phyloP scores from a whole-genome alignment of 2,888 invertebrate species.

The Galeopsomyia nigrocyanea region DNA sequence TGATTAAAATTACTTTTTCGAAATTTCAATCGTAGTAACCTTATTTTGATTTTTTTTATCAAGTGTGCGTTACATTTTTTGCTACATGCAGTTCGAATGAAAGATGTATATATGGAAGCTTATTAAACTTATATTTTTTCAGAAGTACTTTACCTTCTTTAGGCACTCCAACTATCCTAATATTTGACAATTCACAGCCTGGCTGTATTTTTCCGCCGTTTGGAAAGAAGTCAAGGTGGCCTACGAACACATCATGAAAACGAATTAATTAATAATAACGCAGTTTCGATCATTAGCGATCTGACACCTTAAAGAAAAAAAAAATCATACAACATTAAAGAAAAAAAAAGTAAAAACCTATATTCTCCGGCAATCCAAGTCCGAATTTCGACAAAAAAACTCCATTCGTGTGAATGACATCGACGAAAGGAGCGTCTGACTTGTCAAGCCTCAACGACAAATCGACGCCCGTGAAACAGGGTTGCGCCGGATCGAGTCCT shows the following conservation, averaged over 20 bases:
- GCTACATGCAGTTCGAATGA: too few species aligned
- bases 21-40: too few species aligned
- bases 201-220: constrained; percentile 79
- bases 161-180: constrained; percentile 24
- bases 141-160: constrained; percentile 22
- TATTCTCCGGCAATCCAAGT: constrained; percentile 73
- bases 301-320: too few species aligned
- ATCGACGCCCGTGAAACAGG: constrained; percentile 72
- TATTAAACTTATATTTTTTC: not conserved
- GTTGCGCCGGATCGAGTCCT: constrained; percentile 77
- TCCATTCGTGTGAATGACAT: constrained; percentile 77
- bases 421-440: constrained; percentile 74
- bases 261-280: too few species aligned
- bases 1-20: not conserved
- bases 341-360: constrained; percentile 65
- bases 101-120: too few species aligned
- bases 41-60: too few species aligned
- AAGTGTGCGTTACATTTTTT: too few species aligned
- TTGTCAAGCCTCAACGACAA: constrained; percentile 71
- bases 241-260: constrained; percentile 56
- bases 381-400: constrained; percentile 71
- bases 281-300: too few species aligned
- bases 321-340: too few species aligned
- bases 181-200: constrained; percentile 69
- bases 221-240: constrained; percentile 78